Evolutionary conservation across 2,113 vertebrate genomes (phyloP), one percentile per base, ranked within the genome.

Genomic region (Grammomys dolichurus): DNA sequence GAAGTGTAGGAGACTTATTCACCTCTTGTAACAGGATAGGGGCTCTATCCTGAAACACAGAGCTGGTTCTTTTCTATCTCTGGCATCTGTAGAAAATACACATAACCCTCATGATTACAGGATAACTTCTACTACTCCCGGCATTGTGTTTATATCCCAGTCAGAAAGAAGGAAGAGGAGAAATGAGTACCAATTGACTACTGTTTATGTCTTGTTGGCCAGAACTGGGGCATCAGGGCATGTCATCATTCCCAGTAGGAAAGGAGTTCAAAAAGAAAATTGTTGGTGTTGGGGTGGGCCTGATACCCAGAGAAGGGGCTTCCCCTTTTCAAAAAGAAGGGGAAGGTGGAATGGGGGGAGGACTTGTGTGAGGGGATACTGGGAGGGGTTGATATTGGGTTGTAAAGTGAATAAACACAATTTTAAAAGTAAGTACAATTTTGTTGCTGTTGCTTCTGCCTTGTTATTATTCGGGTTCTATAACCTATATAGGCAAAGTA

Each of bases 71-170:
- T 46, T 73, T 89, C 80, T 73, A 77, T 95, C 76, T 88, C 51
- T 92, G n/a, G 1, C 85, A 1, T 81, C 14, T 89, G 22, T 51
- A 94, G n/a, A 67, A 97, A 81, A 20, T 90, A 54, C 48, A 9
- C 43, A 88, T 92, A 87, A 28, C 92, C 26, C 13, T 95, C 36
- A 56, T 95, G 88, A 87, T 90, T 92, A 78, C 19, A 96, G 84
- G 19, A 86, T 95, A 60, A 28, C 73, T 81, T 46, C 33, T 92
- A 33, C 8, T 94, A 76, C 36, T 96, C 6, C 60, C 92, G 69
- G 54, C 19, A 67, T 58, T 88, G 28, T n/a, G 78, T 84, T 84
- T 92, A 48, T 31, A 84, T 86, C 94, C 70, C 60, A 93, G 5
- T 58, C 36, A 88, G 65, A 86, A 94, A 75, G 43, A 88, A 92